Base-by-base conservation (phyloP, 2,113 vertebrate species). In the Chlamydotis undulata region DNA sequence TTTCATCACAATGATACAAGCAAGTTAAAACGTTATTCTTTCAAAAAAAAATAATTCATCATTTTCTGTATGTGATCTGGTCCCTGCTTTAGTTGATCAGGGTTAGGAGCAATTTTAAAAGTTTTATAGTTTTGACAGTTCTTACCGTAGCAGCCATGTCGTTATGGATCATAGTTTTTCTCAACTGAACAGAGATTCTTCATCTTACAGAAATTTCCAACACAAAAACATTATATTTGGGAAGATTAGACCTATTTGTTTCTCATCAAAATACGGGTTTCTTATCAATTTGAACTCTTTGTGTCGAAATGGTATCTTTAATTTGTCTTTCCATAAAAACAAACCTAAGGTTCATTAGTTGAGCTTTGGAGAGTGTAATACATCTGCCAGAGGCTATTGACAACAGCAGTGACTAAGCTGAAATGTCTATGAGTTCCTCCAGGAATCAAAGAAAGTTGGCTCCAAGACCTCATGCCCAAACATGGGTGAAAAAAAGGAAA, bases 41-140 rank as follows among this genome's bases (percentile, higher is more conserved):
- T n/a, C 1, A 25, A 9, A 35, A 17, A 64, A 14, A 68, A 21
- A 35, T 0, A 61, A 50, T 35, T 52, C 1, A n/a, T 28, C 0
- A 0, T 29, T 83, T 92, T 92, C 33, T 76, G 2, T 29, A 10
- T 60, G 5, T 52, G 39, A 33, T 52, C 23, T 18, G 52, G 19
- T 33, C 6, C 8, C 14, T 75, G 10, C 7, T 75, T 84, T 47
- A 68, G 17, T 18, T 84, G 80, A 89, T 78, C 6, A 56, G 9
- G 17, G 3, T 33, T 29, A 93, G 8, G 12, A 64, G 8, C 3
- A 71, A 79, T 87, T 87, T 78, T 26, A 33, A 68, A 65, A 41
- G 5, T 39, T 91, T 31, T 64, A 8, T 33, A 43, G 12, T 5
- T 87, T 85, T 71, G 43, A 56, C 8, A 25, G 18, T 29, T 73